Evolutionary conservation across 1,140 invertebrate genomes (phyloP).

Genomic region (Octopus bimaculoides): DNA sequence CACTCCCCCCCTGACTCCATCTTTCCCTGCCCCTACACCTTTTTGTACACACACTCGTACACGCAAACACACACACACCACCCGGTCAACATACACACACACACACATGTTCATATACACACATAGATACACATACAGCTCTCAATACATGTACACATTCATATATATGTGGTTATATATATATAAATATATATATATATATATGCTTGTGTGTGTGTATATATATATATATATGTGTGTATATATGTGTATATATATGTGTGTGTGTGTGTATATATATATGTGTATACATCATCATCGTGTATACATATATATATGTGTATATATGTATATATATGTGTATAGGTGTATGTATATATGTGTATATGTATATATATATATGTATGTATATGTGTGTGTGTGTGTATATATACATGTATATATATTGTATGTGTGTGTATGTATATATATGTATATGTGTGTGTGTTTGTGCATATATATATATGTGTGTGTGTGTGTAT

Average conservation of each 20-base stretch:
- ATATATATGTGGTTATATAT: background rate
- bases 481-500: background rate
- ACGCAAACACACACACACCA: background rate
- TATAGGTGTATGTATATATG: background rate
- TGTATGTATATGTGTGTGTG: background rate
- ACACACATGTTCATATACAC: background rate
- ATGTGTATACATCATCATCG: background rate
- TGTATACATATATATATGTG: background rate
- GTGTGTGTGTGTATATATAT: background rate
- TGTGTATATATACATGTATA: background rate
- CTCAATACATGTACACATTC: background rate
- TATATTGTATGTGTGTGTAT: background rate
- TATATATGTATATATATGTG: background rate
- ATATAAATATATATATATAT: background rate
- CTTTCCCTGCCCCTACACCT: too few species aligned
- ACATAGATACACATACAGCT: background rate
- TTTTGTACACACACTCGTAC: background rate
- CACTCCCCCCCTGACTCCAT: too few species aligned
- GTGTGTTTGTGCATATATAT: background rate
- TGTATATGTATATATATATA: background rate
- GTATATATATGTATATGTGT: background rate
- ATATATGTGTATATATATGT: background rate
- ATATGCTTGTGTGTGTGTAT: background rate
- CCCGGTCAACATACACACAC: background rate
- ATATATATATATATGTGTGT: background rate